Evolutionary conservation across 2,797 vertebrate species (phyloP).

Genomic region (Cuculus canorus): DNA sequence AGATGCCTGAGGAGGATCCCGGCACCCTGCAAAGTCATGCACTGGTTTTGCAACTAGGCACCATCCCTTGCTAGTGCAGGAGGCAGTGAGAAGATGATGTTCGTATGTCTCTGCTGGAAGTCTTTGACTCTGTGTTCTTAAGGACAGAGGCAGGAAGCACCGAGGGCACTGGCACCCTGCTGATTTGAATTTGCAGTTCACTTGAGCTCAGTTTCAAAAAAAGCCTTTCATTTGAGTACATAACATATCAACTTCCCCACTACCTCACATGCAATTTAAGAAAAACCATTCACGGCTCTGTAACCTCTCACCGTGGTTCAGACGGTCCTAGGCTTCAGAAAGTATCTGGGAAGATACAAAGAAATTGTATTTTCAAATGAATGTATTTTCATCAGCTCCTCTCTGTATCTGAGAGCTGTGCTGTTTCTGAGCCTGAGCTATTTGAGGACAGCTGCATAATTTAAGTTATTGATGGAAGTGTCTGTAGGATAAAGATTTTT

Average conservation of each 20-base stretch:
- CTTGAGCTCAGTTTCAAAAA: constrained; percentile 68
- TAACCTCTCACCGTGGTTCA: constrained; percentile 67
- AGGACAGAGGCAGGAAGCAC: constrained; percentile 60
- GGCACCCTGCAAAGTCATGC: rapidly evolving
- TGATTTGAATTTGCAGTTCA: constrained; percentile 72
- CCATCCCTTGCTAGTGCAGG: neutral
- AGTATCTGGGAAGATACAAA: constrained; percentile 41
- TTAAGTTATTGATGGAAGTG: constrained; percentile 70
- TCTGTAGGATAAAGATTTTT: constrained; percentile 62
- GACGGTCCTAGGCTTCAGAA: constrained; percentile 11
- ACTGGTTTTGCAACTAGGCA: neutral
- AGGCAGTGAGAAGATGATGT: constrained; percentile 37
- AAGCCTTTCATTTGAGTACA: constrained; percentile 76
- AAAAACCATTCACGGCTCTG: constrained; percentile 66
- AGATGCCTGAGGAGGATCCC: neutral
- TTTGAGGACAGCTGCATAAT: constrained; percentile 72
- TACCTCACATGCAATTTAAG: constrained; percentile 58
- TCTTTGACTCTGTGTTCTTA: constrained; percentile 66
- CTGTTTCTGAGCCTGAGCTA: constrained; percentile 34
- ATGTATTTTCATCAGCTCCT: constrained; percentile 67
- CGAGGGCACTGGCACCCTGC: constrained; percentile 68
- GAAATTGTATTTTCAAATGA: constrained; percentile 73
- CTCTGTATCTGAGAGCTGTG: constrained; percentile 57
- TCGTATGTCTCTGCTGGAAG: constrained; percentile 47
- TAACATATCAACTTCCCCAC: constrained; percentile 65